Percentiles rank a stretch among this genome's conserved stretches.
phyloP scores from a whole-genome alignment of 1,140 invertebrate species.

The Gerris buenoi region DNA sequence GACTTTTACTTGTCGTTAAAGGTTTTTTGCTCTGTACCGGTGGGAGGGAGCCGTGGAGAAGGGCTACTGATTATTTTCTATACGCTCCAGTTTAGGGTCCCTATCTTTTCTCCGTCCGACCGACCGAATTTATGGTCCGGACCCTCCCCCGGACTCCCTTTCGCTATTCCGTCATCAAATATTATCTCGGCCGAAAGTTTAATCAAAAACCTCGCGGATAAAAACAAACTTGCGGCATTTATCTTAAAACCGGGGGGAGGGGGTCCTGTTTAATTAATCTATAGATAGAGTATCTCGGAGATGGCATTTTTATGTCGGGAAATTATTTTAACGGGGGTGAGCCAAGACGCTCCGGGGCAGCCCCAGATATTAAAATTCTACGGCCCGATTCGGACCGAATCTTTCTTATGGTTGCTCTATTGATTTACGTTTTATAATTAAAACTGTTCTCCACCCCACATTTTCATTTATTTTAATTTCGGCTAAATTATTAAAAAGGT shows the following conservation, averaged over 20 bases:
- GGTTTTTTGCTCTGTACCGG: constrained; percentile 12
- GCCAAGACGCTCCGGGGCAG: neutral
- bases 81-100: neutral
- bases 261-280: constrained; percentile 2
- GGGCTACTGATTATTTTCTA: constrained; percentile 13
- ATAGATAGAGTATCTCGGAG: neutral
- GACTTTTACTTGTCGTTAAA: constrained; percentile 20
- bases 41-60: neutral
- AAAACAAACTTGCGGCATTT: constrained; percentile 14
- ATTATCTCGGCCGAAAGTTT: constrained; percentile 14
- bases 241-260: constrained; percentile 4
- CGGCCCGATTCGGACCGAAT: neutral
- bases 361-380: neutral
- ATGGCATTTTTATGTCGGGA: constrained; percentile 1
- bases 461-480: neutral
- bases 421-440: neutral
- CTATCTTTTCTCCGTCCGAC: constrained; percentile 5
- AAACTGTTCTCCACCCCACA: neutral
- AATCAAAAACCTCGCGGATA: constrained; percentile 15
- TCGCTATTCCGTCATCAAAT: constrained; percentile 14
- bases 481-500: neutral
- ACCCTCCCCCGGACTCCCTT: constrained; percentile 4
- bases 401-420: neutral
- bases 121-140: constrained; percentile 11
- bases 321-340: neutral